Conservation (phyloP, 1,140 invertebrate genomes). For the Temnothorax nylanderi region DNA sequence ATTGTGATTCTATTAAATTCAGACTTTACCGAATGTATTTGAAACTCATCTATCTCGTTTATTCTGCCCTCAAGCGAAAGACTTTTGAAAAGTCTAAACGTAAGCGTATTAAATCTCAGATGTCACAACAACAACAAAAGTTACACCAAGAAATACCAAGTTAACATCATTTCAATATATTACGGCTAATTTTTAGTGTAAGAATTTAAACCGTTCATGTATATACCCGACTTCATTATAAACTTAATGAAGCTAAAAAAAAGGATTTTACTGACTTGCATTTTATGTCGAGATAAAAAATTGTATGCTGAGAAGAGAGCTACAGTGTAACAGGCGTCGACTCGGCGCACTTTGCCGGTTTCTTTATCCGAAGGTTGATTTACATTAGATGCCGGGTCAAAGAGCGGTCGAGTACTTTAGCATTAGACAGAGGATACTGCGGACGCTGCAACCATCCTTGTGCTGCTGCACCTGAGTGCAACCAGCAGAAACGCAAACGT, state of each 20-base stretch:
- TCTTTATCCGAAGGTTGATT: slow-evolving; percentile 48
- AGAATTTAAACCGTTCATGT: neutral
- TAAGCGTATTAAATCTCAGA: neutral
- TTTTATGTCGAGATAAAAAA: slow-evolving; percentile 22
- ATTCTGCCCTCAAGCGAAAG: neutral
- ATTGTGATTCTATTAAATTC: neutral
- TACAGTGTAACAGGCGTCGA: neutral
- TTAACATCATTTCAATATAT: neutral
- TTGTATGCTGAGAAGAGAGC: neutral
- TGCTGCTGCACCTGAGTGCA: slow-evolving; percentile 5
- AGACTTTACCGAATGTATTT: neutral
- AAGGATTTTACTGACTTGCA: neutral
- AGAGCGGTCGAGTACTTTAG: slow-evolving; percentile 47
- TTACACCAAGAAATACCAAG: neutral
- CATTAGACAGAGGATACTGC: slow-evolving; percentile 33
- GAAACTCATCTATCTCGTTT: neutral
- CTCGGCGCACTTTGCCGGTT: neutral
- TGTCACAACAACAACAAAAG: neutral
- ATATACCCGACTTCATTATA: neutral
- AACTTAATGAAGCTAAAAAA: neutral
- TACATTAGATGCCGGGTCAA: slow-evolving; percentile 43
- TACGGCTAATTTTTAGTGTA: neutral
- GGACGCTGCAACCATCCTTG: slow-evolving; percentile 8
- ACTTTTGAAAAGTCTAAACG: neutral
- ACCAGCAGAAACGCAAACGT: slow-evolving; percentile 37